Conservation (phyloP, 2,113 vertebrate species). For the Lycaon pictus region DNA sequence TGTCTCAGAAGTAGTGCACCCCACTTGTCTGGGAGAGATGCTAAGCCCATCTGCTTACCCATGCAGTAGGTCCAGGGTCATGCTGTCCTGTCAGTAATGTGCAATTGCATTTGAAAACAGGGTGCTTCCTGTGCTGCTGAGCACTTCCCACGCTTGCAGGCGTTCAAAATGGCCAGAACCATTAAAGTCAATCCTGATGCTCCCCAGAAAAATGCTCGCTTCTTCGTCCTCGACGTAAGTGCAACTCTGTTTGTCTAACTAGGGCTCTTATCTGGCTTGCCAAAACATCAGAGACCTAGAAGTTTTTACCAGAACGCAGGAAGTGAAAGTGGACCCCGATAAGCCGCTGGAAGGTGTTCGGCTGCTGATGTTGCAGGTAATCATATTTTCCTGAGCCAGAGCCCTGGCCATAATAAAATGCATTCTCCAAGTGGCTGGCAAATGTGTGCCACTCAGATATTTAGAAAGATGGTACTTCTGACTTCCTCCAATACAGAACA, state of each 20-base stretch:
- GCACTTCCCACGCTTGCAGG: conserved; percentile 86
- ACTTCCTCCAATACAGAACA: background rate
- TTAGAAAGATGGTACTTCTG: background rate
- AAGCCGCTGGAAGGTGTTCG: conserved; percentile 96
- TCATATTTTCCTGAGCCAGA: rapidly evolving
- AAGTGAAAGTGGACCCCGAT: conserved; percentile 98
- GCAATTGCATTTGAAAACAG: conserved; percentile 83
- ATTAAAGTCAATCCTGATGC: conserved; percentile 95
- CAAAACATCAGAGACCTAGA: conserved; percentile 88
- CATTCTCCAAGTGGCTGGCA: rapidly evolving
- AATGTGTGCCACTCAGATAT: rapidly evolving
- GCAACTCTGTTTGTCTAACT: background rate
- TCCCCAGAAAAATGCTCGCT: conserved; percentile 92
- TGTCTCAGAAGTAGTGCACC: too few relatives aligned
- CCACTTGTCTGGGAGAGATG: rapidly evolving
- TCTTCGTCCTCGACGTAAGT: conserved; percentile 93
- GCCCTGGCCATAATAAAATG: rapidly evolving
- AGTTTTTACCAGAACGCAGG: conserved; percentile 87
- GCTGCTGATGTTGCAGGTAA: conserved; percentile 94
- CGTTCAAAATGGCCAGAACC: conserved; percentile 89
- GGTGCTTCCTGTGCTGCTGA: conserved; percentile 88
- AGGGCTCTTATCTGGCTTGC: conserved; percentile 92
- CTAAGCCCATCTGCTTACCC: background rate
- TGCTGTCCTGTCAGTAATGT: background rate
- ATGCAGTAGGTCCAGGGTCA: rapidly evolving